These are phyloP conservation scores for Cephonodes hylas DNA, from an alignment of 2,888 invertebrate species.

Conservation along the genomic window DNA sequence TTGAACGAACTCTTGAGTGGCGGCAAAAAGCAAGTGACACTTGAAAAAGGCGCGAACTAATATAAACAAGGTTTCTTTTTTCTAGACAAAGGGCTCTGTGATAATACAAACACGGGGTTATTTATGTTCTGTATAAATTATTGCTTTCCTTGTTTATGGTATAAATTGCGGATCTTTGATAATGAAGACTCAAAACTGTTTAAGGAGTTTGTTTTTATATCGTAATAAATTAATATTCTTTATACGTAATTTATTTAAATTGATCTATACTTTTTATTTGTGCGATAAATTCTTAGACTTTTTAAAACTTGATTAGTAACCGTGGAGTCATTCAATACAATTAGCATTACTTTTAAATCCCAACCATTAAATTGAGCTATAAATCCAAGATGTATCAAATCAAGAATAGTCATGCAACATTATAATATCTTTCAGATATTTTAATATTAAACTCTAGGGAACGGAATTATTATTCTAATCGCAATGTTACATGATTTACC, in stretches of 20 bases:
- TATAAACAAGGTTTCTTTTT: slow-evolving; percentile 68
- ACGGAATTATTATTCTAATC: too few species aligned
- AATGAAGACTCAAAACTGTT: neutral
- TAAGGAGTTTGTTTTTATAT: neutral
- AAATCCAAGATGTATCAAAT: too few species aligned
- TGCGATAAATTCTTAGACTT: neutral
- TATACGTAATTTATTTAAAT: too few species aligned
- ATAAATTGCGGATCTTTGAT: neutral
- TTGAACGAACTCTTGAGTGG: slow-evolving; percentile 65
- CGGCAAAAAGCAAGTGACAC: slow-evolving; percentile 79
- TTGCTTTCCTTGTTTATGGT: neutral
- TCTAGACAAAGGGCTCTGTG: slow-evolving; percentile 44
- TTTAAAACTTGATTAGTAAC: too few species aligned
- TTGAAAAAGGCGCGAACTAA: slow-evolving; percentile 78
- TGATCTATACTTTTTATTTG: too few species aligned
- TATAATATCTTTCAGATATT: too few species aligned
- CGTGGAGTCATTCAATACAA: too few species aligned
- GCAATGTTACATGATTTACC: too few species aligned
- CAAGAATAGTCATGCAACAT: too few species aligned
- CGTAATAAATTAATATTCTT: neutral
- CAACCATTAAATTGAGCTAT: too few species aligned
- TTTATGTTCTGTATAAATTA: slow-evolving; percentile 12
- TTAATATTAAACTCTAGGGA: too few species aligned
- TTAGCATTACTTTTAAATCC: too few species aligned
- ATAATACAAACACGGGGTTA: slow-evolving; percentile 10